Evolutionary conservation across 2,888 invertebrate species (phyloP).

Genomic region (Xanthorhoe spadicearia): DNA sequence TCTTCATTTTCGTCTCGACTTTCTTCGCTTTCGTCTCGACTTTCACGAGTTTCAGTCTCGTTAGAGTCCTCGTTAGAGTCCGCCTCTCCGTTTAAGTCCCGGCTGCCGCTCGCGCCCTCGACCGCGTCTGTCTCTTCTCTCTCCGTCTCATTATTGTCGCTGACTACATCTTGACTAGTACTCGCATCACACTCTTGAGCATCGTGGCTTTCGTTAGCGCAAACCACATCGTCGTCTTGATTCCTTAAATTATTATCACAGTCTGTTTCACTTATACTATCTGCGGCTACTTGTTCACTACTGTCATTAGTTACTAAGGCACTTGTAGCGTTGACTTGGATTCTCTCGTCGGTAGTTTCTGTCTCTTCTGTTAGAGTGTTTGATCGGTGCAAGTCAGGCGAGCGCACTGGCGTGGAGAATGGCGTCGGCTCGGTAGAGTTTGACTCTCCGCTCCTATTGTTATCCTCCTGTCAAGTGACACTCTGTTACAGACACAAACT

Average conservation of each 20-base stretch:
- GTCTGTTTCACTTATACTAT: slow-evolving; percentile 77
- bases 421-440: slow-evolving; percentile 73
- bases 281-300: slow-evolving; percentile 37
- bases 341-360: slow-evolving; percentile 14
- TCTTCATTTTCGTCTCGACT: slow-evolving; percentile 6
- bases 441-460: slow-evolving; percentile 71
- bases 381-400: slow-evolving; percentile 57
- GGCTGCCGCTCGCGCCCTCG: slow-evolving; percentile 39
- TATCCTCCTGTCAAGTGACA: slow-evolving; percentile 79
- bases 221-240: slow-evolving; percentile 80
- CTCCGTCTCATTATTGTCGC: slow-evolving; percentile 34
- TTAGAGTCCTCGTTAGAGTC: neutral
- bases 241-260: slow-evolving; percentile 81
- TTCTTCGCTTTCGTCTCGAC: slow-evolving; percentile 25
- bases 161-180: slow-evolving; percentile 60
- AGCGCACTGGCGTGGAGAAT: slow-evolving; percentile 70
- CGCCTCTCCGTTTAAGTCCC: slow-evolving; percentile 18
- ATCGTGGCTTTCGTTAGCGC: slow-evolving; percentile 64
- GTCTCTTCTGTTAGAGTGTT: slow-evolving; percentile 31
- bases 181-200: slow-evolving; percentile 62
- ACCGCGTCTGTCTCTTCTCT: slow-evolving; percentile 37
- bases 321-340: slow-evolving; percentile 30
- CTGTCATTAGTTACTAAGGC: slow-evolving; percentile 38
- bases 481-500: slow-evolving; percentile 62
- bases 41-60: slow-evolving; percentile 1